phyloP scores from a whole-genome alignment of 2,888 invertebrate genomes.

The Eutolmus rufibarbis region DNA sequence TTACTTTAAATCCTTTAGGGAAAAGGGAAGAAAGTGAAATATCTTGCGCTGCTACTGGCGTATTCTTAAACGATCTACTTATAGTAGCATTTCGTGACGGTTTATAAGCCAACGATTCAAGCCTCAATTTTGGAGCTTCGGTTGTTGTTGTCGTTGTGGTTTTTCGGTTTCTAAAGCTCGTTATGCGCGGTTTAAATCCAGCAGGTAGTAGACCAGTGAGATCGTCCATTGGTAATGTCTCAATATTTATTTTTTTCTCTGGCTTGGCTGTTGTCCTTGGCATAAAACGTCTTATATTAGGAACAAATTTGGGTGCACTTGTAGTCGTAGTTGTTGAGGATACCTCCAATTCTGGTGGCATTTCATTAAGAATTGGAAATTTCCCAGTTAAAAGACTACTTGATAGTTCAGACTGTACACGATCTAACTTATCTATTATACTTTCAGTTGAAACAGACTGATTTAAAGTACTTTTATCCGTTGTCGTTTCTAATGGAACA shows the following conservation, averaged over 20 bases:
- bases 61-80: slow-evolving; percentile 67
- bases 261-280: slow-evolving; percentile 61
- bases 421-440: slow-evolving; percentile 84
- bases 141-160: slow-evolving; percentile 64
- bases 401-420: slow-evolving; percentile 84
- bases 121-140: neutral
- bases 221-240: slow-evolving; percentile 68
- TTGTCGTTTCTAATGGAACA: neutral
- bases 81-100: slow-evolving; percentile 60
- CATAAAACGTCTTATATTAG: slow-evolving; percentile 73
- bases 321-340: slow-evolving; percentile 55
- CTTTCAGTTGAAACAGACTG: slow-evolving; percentile 75
- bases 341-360: slow-evolving; percentile 61
- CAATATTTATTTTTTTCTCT: slow-evolving; percentile 60
- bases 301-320: slow-evolving; percentile 67
- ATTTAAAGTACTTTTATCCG: slow-evolving; percentile 31
- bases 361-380: slow-evolving; percentile 73
- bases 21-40: slow-evolving; percentile 63
- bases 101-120: slow-evolving; percentile 50
- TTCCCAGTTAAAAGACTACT: slow-evolving; percentile 78
- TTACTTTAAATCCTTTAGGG: slow-evolving; percentile 70
- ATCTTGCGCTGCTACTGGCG: slow-evolving; percentile 66
- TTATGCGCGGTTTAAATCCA: slow-evolving; percentile 68
- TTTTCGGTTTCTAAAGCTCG: slow-evolving; percentile 66
- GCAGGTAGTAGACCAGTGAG: slow-evolving; percentile 69